A percentile compares a stretch with the other conserved stretches of the same genome.
Evolutionary conservation across 1,140 invertebrate genomes (phyloP).

Genomic region (Conus betulinus): DNA sequence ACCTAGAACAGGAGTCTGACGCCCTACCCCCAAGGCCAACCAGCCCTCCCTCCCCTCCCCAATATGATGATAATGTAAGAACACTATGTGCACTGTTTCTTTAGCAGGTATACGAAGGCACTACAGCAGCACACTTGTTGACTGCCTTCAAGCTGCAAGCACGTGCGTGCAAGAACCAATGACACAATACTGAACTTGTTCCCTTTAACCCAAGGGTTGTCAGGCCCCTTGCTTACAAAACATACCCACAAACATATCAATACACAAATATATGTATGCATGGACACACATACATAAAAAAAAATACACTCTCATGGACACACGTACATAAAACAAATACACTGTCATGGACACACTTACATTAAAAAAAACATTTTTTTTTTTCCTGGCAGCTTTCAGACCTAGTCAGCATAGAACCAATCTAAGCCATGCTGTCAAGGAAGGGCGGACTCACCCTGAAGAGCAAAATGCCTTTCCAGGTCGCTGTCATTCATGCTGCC

Average conservation of each 20-base stretch:
- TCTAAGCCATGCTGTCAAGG: not conserved
- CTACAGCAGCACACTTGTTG: no score
- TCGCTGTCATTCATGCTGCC: slow-evolving; percentile 77
- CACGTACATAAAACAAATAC: not conserved
- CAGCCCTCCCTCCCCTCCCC: no score
- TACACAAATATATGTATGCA: not conserved
- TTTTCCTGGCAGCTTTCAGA: not conserved
- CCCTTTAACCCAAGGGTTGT: no score
- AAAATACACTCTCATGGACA: not conserved
- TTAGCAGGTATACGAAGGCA: no score
- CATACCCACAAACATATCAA: not conserved
- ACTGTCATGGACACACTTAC: not conserved
- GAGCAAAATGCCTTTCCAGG: slow-evolving; percentile 71
- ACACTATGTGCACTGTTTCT: no score
- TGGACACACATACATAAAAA: not conserved
- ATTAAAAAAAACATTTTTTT: not conserved
- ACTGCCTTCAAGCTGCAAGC: no score
- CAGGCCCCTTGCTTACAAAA: not conserved
- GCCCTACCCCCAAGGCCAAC: no score
- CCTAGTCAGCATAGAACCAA: not conserved
- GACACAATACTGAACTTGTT: no score
- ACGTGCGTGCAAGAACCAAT: no score
- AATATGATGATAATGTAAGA: no score
- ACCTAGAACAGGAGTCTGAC: no score
- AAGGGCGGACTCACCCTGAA: slow-evolving; percentile 48